Evolutionary conservation across 1,140 invertebrate species (phyloP).

Genomic region (Heterodera schachtii): DNA sequence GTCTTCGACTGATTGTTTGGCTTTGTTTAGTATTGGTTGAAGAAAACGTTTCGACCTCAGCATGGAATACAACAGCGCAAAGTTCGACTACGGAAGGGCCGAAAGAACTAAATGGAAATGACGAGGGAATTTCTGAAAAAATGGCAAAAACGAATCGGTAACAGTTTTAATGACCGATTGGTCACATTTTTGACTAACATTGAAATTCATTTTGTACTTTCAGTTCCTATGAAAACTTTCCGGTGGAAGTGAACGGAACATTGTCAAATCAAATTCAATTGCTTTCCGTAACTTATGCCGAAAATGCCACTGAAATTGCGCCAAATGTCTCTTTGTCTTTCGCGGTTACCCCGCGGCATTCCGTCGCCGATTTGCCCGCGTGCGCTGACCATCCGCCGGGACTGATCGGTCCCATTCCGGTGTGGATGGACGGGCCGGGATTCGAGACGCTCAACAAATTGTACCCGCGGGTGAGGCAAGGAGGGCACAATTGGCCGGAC

Average conservation of each 20-base stretch:
- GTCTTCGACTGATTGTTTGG: neutral
- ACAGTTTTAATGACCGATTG: neutral
- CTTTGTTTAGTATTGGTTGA: too few species aligned
- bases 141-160: neutral
- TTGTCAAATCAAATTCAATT: neutral
- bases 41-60: neutral
- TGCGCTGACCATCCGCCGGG: conserved; percentile 44
- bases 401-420: conserved; percentile 55
- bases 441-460: conserved; percentile 48
- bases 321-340: neutral
- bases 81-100: neutral
- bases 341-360: neutral
- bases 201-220: neutral
- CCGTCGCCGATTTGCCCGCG: neutral
- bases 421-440: conserved; percentile 57
- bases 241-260: neutral
- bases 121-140: neutral
- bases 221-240: neutral
- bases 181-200: too few species aligned
- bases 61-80: neutral
- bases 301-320: neutral
- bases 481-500: conserved; percentile 57
- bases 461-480: conserved; percentile 55
- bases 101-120: neutral
- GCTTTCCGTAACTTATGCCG: too few species aligned